These are phyloP conservation scores for Xiphias gladius DNA, from an alignment of 2,113 vertebrate species.

Conservation along the genomic window DNA sequence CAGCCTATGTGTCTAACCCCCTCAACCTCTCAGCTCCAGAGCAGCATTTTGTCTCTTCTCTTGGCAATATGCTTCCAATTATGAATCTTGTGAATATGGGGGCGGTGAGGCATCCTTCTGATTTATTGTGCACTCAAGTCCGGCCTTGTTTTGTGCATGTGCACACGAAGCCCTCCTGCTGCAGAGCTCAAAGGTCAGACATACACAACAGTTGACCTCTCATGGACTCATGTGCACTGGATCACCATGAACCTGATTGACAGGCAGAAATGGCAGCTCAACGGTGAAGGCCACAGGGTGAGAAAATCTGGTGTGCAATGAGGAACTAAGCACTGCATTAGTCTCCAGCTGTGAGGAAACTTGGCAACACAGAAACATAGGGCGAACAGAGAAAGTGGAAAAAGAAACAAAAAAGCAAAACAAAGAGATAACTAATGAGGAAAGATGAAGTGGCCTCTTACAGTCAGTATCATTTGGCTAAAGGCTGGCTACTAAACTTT, in stretches of 20 bases:
- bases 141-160: slow-evolving; percentile 89
- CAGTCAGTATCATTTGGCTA: slow-evolving; percentile 36
- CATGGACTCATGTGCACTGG: slow-evolving; percentile 48
- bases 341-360: slow-evolving; percentile 48
- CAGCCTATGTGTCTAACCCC: slow-evolving; percentile 63
- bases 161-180: slow-evolving; percentile 88
- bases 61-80: slow-evolving; percentile 92
- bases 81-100: slow-evolving; percentile 84
- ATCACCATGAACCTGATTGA: slow-evolving; percentile 65
- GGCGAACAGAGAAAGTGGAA: slow-evolving; percentile 12
- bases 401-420: neutral
- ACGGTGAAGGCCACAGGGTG: slow-evolving; percentile 49
- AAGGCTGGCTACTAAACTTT: slow-evolving; percentile 18
- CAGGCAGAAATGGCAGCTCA: slow-evolving; percentile 54
- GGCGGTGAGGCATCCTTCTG: slow-evolving; percentile 71
- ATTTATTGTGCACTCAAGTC: slow-evolving; percentile 90
- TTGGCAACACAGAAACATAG: neutral
- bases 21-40: slow-evolving; percentile 42
- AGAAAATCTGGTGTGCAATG: slow-evolving; percentile 43
- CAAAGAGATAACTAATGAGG: slow-evolving; percentile 40
- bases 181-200: slow-evolving; percentile 90
- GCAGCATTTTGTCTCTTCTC: slow-evolving; percentile 62
- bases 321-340: slow-evolving; percentile 47
- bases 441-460: slow-evolving; percentile 33
- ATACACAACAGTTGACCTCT: slow-evolving; percentile 86